Base-by-base conservation (phyloP, 1,140 invertebrate species). In the Papilio xuthus region DNA sequence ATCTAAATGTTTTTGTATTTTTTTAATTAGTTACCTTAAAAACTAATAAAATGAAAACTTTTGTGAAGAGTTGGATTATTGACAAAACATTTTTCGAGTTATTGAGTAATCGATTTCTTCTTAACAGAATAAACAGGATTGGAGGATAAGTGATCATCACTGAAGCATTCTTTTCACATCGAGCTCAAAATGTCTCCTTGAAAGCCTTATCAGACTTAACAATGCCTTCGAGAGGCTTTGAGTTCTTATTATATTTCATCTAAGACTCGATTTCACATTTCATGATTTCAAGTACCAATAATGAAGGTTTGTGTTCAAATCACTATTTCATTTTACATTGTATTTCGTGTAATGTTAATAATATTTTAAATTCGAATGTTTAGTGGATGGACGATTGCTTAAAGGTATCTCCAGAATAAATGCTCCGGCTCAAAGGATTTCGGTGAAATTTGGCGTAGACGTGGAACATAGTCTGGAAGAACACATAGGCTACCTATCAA, bases 101-200 rank as follows among this genome's bases (percentile, higher is more conserved):
- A 67, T 67, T 67, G 26, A 67, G 10, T 60, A 60, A 60, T 60
- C 6, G 60, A 67, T 67, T 28, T 13, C 60, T 67, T 26, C 10
- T 20, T 67, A 28, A 67, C 12, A 28, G 4, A 32, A 67, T 32
- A 67, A 67, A 67, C 60, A 67, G 26, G 0, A 67, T 28, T 67
- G 26, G 15, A 28, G 13, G 60, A 28, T 67, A 28, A 67, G 53
- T 20, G 60, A 67, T 32, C 60, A 28, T 67, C 60, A 67, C 13
- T 67, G 60, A 67, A 67, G 60, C 6, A 67, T 67, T 67, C 60
- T 32, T 67, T 67, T 67, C 26, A 67, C 26, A 67, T 28, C 32
- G 60, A 13, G 60, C 60, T 28, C 12, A 28, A 67, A 56, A 67
- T 32, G 60, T 67, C 60, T 67, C 60, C 26, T 67, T 28, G 26